Evolutionary conservation across 1,140 invertebrate genomes (phyloP), one percentile per base, ranked within the genome.

Genomic region (Latrodectus geometricus): DNA sequence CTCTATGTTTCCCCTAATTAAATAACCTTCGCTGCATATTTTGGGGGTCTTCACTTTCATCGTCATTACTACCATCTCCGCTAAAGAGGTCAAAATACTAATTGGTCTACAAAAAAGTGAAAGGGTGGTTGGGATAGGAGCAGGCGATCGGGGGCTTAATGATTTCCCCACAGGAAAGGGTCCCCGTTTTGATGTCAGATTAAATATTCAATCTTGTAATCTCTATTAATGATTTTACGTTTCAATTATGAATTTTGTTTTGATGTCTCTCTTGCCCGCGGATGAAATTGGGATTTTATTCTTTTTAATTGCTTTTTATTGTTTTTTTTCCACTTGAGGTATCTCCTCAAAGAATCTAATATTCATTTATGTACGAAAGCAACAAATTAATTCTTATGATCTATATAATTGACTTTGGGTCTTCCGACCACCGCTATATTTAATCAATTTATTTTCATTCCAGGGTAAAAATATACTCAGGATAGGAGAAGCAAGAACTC

Each of bases 191-290:
- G 66, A 61, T 72, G 79, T 72, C 15, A 81, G 79, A 72, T 81
- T 81, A 81, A 81, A 81, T 81, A 81, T 81, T 70, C 79, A 81
- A 81, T 81, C 66, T 70, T 81, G 79, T 81, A 81, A 81, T 81
- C 79, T 81, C 65, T 72, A 70, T 81, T 81, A 81, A 81, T 81
- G 79, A 81, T 54, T 81, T 70, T 56, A 81, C 79, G 79, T 81
- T 81, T 81, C 79, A 81, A 81, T 81, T 81, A 81, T 81, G 79
- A 81, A 81, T 70, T 81, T 70, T 66, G 48, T 56, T 81, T 72
- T 81, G 68, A 81, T 81, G 68, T 70, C 50, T 49, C 14, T n/a
- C 12, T 17, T 21, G n/a, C 9, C n/a, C 20, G 15, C 54, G n/a
- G 50, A 8, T 76, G 52, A 50, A 48, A 74, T 14, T 20, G 14